Percentiles rank a stretch among this genome's conserved stretches.
phyloP scores from a whole-genome alignment of 2,888 invertebrate genomes.

The Mycalesis mineus region DNA sequence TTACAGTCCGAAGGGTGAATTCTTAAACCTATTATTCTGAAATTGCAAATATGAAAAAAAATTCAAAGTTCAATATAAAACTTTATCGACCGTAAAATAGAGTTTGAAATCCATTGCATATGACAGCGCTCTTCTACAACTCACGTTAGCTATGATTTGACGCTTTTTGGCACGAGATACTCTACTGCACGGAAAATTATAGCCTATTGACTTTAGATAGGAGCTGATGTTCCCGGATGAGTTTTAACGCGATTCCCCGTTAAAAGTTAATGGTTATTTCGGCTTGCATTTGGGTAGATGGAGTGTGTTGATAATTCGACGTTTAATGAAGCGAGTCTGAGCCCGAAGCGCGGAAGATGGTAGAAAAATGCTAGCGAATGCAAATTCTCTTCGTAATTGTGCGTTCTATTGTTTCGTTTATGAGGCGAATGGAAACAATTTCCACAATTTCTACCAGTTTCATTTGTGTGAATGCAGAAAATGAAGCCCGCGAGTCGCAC shows the following conservation, averaged over 20 bases:
- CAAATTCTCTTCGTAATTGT: slow-evolving; percentile 72
- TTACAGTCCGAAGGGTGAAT: slow-evolving; percentile 54
- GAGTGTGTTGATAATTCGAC: slow-evolving; percentile 70
- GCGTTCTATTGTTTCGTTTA: slow-evolving; percentile 71
- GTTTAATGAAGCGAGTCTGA: slow-evolving; percentile 73
- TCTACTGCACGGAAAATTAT: slow-evolving; percentile 50
- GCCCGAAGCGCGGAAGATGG: slow-evolving; percentile 63
- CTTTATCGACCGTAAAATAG: slow-evolving; percentile 33
- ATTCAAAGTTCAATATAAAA: slow-evolving; percentile 12
- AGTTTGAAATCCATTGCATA: slow-evolving; percentile 36
- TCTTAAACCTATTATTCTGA: slow-evolving; percentile 44
- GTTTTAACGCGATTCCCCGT: slow-evolving; percentile 40
- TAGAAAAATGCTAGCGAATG: slow-evolving; percentile 67
- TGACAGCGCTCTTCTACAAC: slow-evolving; percentile 33
- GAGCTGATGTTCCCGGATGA: slow-evolving; percentile 35
- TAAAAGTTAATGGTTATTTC: slow-evolving; percentile 60
- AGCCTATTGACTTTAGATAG: slow-evolving; percentile 45
- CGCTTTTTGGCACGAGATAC: slow-evolving; percentile 55
- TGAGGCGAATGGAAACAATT: slow-evolving; percentile 52
- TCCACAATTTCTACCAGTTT: slow-evolving; percentile 14
- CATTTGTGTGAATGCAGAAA: slow-evolving; percentile 19
- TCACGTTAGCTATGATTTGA: slow-evolving; percentile 64
- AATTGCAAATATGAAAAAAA: slow-evolving; percentile 38
- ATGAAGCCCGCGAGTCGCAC: slow-evolving; percentile 16
- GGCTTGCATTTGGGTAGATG: slow-evolving; percentile 51